phyloP scores from a whole-genome alignment of 2,113 vertebrate genomes.

The Odobenus rosmarus region DNA sequence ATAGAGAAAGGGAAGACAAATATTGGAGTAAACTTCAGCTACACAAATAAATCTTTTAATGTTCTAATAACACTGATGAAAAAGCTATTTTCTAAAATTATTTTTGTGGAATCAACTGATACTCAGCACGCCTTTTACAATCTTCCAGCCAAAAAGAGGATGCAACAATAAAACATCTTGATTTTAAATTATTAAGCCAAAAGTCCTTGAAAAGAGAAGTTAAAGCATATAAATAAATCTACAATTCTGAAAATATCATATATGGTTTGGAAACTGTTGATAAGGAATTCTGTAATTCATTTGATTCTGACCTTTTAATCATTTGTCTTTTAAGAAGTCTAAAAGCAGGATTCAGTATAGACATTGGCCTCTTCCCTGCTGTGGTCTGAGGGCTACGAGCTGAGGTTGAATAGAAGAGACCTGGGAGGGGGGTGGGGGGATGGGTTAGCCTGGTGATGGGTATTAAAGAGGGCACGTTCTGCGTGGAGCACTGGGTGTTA shows the following conservation, averaged over 20 bases:
- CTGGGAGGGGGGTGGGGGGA: too few relatives aligned
- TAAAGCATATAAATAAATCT: not conserved
- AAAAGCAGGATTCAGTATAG: not conserved
- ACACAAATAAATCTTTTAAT: conserved; percentile 15
- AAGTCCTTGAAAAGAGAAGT: not conserved
- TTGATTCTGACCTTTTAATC: not conserved
- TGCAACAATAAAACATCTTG: not conserved
- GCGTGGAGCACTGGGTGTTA: too few relatives aligned
- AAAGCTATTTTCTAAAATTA: conserved; percentile 30
- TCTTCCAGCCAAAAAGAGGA: not conserved
- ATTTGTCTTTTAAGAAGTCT: not conserved
- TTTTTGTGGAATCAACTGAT: not conserved
- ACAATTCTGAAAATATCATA: conserved; percentile 11
- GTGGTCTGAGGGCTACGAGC: not conserved
- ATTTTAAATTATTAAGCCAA: not conserved
- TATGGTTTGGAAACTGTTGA: not conserved
- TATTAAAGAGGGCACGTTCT: too few relatives aligned
- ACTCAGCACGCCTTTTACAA: not conserved
- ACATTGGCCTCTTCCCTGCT: not conserved
- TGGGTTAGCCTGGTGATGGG: too few relatives aligned
- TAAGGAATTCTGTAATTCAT: conserved; percentile 6
- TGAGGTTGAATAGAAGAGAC: not conserved
- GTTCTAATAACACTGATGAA: not conserved
- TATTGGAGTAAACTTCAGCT: conserved; percentile 33
- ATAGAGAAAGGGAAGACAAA: not conserved